Percentiles rank a stretch among this genome's conserved stretches.
Conservation (phyloP, 1,140 invertebrate species). For the Atta colombica region DNA sequence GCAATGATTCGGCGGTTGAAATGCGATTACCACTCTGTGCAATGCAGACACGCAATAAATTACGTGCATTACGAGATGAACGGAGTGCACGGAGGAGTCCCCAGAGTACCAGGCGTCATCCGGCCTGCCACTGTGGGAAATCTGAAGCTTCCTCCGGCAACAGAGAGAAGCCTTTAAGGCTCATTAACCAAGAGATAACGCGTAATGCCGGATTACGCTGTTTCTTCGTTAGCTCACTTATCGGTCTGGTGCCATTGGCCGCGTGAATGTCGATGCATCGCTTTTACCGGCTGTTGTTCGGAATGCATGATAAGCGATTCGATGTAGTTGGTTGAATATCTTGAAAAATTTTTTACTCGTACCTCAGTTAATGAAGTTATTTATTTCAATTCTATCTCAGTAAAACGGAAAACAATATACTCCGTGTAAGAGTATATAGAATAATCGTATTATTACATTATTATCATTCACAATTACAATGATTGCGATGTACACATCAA, state of each 20-base stretch:
- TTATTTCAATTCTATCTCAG: neutral
- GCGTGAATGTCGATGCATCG: constrained; percentile 13
- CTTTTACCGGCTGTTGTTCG: constrained; percentile 7
- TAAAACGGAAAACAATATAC: neutral
- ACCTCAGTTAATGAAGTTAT: constrained; percentile 28
- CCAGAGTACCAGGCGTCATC: constrained; percentile 20
- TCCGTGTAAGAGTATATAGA: neutral
- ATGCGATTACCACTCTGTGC: constrained; percentile 25
- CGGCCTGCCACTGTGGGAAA: constrained; percentile 60
- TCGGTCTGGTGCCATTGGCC: neutral
- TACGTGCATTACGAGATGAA: constrained; percentile 49
- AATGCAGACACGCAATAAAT: constrained; percentile 55
- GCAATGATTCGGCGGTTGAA: constrained; percentile 40
- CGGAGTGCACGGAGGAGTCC: constrained; percentile 10
- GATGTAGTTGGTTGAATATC: neutral
- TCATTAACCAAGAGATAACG: constrained; percentile 72
- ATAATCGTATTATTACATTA: neutral
- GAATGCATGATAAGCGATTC: constrained; percentile 10
- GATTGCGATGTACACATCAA: neutral
- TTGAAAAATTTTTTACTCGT: neutral
- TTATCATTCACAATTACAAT: neutral
- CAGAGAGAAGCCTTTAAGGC: constrained; percentile 50
- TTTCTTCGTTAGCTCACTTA: constrained; percentile 53
- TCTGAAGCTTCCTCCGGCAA: constrained; percentile 18
- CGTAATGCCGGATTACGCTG: constrained; percentile 63